Base-by-base conservation (phyloP, 2,888 invertebrate species). In the Sturmia bella region DNA sequence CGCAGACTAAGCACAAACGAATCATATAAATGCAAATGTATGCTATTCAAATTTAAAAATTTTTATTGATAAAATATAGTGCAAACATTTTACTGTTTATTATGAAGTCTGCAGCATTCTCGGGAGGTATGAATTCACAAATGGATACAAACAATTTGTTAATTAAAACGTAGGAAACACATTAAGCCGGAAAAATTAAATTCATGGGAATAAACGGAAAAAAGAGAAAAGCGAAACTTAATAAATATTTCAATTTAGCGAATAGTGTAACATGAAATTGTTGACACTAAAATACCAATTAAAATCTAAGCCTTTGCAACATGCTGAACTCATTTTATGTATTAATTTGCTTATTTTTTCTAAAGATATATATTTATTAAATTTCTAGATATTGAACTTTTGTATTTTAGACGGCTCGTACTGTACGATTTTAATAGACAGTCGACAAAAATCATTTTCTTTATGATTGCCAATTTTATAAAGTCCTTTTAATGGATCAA, bases 101-200 rank as follows among this genome's bases (percentile, higher is more conserved):
- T 43, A 7, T 32, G 41, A 11, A 41, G 4, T 13, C 32, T 52
- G 19, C 41, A 54, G 11, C 32, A 73, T 32, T 39, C 41, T 41
- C 39, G 21, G 48, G 15, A 41, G 59, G 37, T 37, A 27, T 2
- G 19, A 19, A 19, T 32, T 21, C 50, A 39, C 37, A 50, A 70
- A 59, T 24, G 69, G 48, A 56, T 52, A n/a, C 61, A 48, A 77
- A 27, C 73, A 63, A 68, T 77, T 81, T 77, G 63, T 63, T 81
- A 81, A 81, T 81, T 81, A 76, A 76, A 81, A 73, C 54, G 24
- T 39, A 48, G 39, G 11, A 66, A 72, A 57, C 11, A 74, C 17
- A 57, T 24, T 15, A 19, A 54, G 37, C 15, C 9, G 21, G 17
- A 45, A 56, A 48, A 27, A 74, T 37, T 37, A 21, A 66, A 19